Base-by-base conservation (phyloP, 2,113 vertebrate genomes). In the Camelus dromedarius region DNA sequence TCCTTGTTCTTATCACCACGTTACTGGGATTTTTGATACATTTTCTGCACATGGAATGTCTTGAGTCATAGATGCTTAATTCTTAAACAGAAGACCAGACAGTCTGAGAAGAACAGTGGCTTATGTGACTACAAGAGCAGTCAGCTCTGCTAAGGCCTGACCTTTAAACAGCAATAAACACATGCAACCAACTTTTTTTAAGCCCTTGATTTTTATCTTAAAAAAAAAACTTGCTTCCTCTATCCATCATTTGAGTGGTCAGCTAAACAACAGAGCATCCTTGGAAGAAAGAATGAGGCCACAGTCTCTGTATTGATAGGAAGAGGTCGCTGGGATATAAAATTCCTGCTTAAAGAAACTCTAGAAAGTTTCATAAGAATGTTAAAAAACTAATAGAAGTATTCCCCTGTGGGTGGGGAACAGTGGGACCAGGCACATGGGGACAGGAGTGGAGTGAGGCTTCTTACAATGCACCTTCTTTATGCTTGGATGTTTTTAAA, bases 301-400 rank as follows among this genome's bases (percentile, higher is more conserved):
- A 5, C 4, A 60, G 18, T 28, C 7, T 26, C 16, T 3, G 1
- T 35, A 19, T 14, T 14, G 15, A 62, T 28, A 60, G 0, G 24
- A 30, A 89, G 5, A 42, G 2, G 28, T 58, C 20, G 0, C 42
- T 30, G 22, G 60, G 28, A 64, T 66, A 2, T 38, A 70, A 93
- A n/a, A 48, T 12, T 79, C 14, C 20, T 46, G 19, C 46, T 64
- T 85, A 6, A 58, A 94, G 56, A 75, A 67, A 60, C 60, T 26
- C 77, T 83, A 9, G 16, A 82, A 75, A 28, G 46, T 82, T 97
- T 54, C 84, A 46, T n/a, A 82, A 60, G 66, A 72, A 73, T 48
- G 28, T 72, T 77, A 76, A 4, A 20, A 88, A 91, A 76, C 62
- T 62, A 80, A 67, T 18, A 35, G 28, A 81, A 46, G 46, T 35